These are phyloP conservation scores for Xanthorhoe spadicearia DNA, from an alignment of 2,888 invertebrate species.

Conservation along the genomic window DNA sequence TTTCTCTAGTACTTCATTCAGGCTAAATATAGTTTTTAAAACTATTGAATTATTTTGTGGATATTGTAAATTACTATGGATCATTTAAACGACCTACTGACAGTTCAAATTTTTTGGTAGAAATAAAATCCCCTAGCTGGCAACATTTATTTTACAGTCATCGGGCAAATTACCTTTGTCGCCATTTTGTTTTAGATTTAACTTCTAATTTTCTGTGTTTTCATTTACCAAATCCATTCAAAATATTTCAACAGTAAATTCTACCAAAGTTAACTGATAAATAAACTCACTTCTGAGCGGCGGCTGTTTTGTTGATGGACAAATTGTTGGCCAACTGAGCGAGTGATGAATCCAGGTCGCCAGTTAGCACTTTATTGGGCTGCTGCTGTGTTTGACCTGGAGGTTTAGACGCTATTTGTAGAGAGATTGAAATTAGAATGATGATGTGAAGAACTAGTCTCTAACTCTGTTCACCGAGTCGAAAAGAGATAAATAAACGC, in stretches of 20 bases:
- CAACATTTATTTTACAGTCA: neutral
- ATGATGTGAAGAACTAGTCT: neutral
- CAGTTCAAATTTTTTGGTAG: slow-evolving; percentile 1
- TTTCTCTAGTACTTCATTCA: slow-evolving; percentile 36
- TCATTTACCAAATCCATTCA: slow-evolving; percentile 1
- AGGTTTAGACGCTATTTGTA: slow-evolving; percentile 30
- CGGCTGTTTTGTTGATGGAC: slow-evolving; percentile 91
- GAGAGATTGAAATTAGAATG: neutral
- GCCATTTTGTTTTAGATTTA: neutral
- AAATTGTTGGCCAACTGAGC: slow-evolving; percentile 97
- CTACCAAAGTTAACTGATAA: slow-evolving; percentile 6
- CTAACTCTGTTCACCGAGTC: no score
- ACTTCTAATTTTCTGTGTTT: neutral
- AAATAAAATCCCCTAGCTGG: neutral
- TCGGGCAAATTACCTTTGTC: neutral
- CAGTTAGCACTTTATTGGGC: slow-evolving; percentile 92
- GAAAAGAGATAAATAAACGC: no score
- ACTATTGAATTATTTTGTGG: slow-evolving; percentile 25
- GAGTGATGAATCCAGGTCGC: slow-evolving; percentile 96
- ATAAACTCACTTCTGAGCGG: slow-evolving; percentile 87
- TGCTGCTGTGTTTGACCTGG: slow-evolving; percentile 73
- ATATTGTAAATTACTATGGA: neutral
- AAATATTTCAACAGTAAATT: slow-evolving; percentile 34
- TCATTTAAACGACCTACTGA: neutral
- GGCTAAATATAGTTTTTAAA: slow-evolving; percentile 15